phyloP scores from a whole-genome alignment of 2,113 vertebrate genomes.

The Varanus komodoensis region DNA sequence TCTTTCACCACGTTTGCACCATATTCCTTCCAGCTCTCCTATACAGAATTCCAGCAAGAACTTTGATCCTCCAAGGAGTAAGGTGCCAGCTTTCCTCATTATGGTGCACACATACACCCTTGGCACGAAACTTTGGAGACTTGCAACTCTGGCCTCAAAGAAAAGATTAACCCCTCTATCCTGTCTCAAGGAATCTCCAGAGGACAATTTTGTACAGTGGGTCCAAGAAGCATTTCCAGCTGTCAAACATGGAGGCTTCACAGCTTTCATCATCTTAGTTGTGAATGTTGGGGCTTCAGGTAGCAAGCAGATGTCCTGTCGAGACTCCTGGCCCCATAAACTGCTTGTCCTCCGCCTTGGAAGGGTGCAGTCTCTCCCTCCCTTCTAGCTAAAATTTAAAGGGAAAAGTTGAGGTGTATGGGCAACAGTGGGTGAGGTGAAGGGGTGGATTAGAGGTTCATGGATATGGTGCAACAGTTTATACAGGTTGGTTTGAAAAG shows the following conservation, averaged over 20 bases:
- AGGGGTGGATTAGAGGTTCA: neutral
- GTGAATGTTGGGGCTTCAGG: neutral
- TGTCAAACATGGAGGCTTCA: neutral
- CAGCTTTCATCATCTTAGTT: neutral
- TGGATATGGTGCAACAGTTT: neutral
- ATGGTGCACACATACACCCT: too few species aligned
- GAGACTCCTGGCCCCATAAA: neutral
- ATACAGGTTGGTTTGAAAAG: neutral
- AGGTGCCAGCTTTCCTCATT: neutral
- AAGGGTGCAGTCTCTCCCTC: too few species aligned
- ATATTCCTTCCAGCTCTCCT: neutral
- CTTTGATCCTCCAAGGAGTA: neutral
- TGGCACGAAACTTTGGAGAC: too few species aligned
- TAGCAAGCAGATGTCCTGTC: neutral
- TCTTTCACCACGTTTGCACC: neutral
- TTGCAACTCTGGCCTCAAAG: neutral
- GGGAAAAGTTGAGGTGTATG: neutral
- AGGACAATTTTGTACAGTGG: neutral
- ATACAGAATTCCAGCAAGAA: neutral
- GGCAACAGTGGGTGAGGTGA: neutral
- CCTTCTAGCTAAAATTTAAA: neutral
- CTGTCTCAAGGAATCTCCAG: neutral
- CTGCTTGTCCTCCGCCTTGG: neutral
- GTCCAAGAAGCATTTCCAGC: neutral
- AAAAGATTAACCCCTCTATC: neutral